Evolutionary conservation across 2,797 vertebrate genomes (phyloP).

Genomic region (Xenentodon cancila): DNA sequence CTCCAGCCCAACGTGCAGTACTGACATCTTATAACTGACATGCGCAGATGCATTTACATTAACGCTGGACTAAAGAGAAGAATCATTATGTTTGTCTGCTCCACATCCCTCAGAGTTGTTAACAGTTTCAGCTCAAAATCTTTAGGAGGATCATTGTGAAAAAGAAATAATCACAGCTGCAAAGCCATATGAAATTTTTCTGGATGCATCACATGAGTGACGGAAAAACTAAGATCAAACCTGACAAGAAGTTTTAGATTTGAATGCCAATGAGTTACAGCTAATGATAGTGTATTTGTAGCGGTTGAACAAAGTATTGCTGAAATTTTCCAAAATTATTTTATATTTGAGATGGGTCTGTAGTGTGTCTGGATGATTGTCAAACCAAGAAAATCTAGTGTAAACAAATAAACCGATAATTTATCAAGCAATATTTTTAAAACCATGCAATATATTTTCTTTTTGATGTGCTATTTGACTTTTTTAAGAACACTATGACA

Average conservation of each 20-base stretch:
- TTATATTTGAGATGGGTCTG: slow-evolving; percentile 58
- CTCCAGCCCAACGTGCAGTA: slow-evolving; percentile 63
- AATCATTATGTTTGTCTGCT: slow-evolving; percentile 23
- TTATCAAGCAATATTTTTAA: slow-evolving; percentile 76
- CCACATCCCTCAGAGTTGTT: slow-evolving; percentile 28
- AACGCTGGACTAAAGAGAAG: slow-evolving; percentile 45
- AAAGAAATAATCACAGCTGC: slow-evolving; percentile 29
- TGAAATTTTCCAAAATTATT: slow-evolving; percentile 64
- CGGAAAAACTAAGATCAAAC: slow-evolving; percentile 45
- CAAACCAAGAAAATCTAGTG: slow-evolving; percentile 52
- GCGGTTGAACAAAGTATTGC: slow-evolving; percentile 58
- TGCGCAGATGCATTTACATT: slow-evolving; percentile 13
- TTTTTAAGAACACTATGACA: slow-evolving; percentile 54
- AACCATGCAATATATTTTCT: slow-evolving; percentile 74
- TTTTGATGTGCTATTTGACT: slow-evolving; percentile 63
- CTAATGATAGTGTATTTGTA: slow-evolving; percentile 51
- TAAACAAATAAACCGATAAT: slow-evolving; percentile 72
- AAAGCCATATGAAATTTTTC: slow-evolving; percentile 27
- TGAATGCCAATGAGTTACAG: slow-evolving; percentile 50
- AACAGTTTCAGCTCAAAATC: slow-evolving; percentile 25
- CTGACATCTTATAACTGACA: slow-evolving; percentile 46
- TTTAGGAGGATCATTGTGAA: slow-evolving; percentile 33
- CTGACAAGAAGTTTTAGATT: slow-evolving; percentile 47
- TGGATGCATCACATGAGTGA: slow-evolving; percentile 30
- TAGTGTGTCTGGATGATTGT: slow-evolving; percentile 63